Evolutionary conservation across 2,113 vertebrate genomes (phyloP).

Genomic region (Apistogramma diplotaenia): DNA sequence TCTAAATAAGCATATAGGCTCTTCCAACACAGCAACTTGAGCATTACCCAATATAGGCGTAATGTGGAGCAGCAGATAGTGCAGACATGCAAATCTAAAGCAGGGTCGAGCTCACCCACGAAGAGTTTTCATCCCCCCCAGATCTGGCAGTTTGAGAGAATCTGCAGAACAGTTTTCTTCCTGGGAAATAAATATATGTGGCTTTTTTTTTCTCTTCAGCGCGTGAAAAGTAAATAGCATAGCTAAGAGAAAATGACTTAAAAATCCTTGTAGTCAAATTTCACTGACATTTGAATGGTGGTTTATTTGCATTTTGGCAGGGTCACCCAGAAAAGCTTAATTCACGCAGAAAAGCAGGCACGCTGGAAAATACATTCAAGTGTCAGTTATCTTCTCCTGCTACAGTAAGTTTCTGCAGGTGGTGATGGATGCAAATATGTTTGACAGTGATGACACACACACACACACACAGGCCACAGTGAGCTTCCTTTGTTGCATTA

Average conservation of each 20-base stretch:
- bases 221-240: constrained; percentile 14
- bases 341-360: constrained; percentile 44
- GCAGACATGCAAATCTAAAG: not conserved
- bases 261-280: constrained; percentile 41
- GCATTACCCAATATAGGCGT: not conserved
- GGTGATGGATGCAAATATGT: not conserved
- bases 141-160: constrained; percentile 1
- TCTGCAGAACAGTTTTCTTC: constrained; percentile 15
- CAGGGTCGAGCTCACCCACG: not conserved
- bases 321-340: constrained; percentile 19
- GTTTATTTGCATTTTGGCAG: constrained; percentile 63
- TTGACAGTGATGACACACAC: not conserved
- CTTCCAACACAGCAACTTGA: not conserved
- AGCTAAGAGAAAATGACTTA: constrained; percentile 45
- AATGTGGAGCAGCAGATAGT: constrained; percentile 10
- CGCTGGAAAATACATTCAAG: constrained; percentile 36
- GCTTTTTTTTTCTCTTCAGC: not conserved
- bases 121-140: not conserved
- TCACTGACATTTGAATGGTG: constrained; percentile 58
- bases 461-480: not conserved
- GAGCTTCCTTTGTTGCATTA: not conserved
- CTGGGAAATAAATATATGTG: constrained; percentile 9
- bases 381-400: constrained; percentile 42
- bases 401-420: constrained; percentile 31
- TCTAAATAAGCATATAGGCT: not conserved